These are phyloP conservation scores for Struthio camelus DNA, from an alignment of 2,113 vertebrate species.

Conservation along the genomic window DNA sequence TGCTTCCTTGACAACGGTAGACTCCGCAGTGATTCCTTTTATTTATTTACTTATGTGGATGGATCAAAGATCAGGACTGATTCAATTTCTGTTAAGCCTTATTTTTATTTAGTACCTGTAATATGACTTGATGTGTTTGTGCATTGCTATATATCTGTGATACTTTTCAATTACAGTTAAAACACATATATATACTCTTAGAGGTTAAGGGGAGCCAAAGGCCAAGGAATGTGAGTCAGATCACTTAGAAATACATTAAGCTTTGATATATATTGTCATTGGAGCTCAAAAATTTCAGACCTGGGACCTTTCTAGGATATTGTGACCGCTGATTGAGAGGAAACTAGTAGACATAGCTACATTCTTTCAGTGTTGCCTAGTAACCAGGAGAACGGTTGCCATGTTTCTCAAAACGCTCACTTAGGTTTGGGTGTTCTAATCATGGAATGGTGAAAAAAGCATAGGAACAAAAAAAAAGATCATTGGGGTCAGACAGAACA, in stretches of 20 bases:
- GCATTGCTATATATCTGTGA: background rate
- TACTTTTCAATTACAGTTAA: background rate
- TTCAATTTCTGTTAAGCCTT: background rate
- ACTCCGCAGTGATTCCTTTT: background rate
- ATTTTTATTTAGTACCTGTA: background rate
- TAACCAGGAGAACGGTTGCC: slow-evolving; percentile 56
- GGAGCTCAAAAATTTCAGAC: slow-evolving; percentile 2
- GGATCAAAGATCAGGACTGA: background rate
- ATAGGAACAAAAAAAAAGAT: background rate
- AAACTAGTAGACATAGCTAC: slow-evolving; percentile 28
- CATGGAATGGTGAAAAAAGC: background rate
- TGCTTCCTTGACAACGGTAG: background rate
- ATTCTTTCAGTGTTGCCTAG: slow-evolving; percentile 69
- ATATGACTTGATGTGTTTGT: background rate
- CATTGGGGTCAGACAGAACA: background rate
- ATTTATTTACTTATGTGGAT: background rate
- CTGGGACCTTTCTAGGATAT: background rate
- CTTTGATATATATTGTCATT: background rate
- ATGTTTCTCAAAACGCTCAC: slow-evolving; percentile 51
- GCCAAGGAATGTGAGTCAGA: background rate
- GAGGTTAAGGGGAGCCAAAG: background rate
- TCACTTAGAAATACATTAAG: background rate
- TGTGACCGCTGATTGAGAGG: slow-evolving; percentile 6
- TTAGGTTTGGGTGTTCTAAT: slow-evolving; percentile 39
- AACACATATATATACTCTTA: background rate